Evolutionary conservation across 2,888 invertebrate genomes (phyloP), one percentile per base, ranked within the genome.

Genomic region (Lamproptera curius): DNA sequence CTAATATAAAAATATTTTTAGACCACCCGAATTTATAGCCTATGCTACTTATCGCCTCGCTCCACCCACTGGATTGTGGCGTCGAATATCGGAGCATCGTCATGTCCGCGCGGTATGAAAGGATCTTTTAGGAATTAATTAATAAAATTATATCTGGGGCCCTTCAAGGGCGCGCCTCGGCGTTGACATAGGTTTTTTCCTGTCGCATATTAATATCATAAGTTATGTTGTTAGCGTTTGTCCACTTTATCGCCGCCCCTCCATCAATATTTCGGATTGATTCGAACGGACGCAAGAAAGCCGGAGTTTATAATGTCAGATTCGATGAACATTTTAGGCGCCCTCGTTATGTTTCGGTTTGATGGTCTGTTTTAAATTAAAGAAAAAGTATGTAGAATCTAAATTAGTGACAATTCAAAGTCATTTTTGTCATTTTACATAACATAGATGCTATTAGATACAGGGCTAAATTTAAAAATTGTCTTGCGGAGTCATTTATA

Each of bases 61-160:
- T 35, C 26, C 20, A 6, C 6, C 9, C 1, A 37, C 11, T 42
- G 49, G 20, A 17, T 8, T 15, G 17, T 2, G 5, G 23, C 28
- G 16, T 5, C 37, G 11, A 40, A 49, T 41, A 50, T 48, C 31
- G 36, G 40, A 49, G 45, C 43, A 56, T 54, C 57, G 50, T 50
- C 49, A 57, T 56, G 50, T 36, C 31, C 41, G 17, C 34, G 16
- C 16, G 37, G 20, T 52, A 48, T 42, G 37, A 33, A 42, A 39
- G 16, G 42, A 40, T 36, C 20, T 63, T 62, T 73, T 73, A 70
- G 61, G 77, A 76, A 75, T 80, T 79, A 78, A 81, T 79, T 77
- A 79, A 73, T 66, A 58, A 69, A 69, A 61, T 63, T 59, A 63
- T 53, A 55, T 52, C 59, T 58, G 58, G 55, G 57, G 33, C 61